These are phyloP conservation scores for Mesorhabditis sp. DNA, from an alignment of 2,888 invertebrate species.

Conservation along the genomic window DNA sequence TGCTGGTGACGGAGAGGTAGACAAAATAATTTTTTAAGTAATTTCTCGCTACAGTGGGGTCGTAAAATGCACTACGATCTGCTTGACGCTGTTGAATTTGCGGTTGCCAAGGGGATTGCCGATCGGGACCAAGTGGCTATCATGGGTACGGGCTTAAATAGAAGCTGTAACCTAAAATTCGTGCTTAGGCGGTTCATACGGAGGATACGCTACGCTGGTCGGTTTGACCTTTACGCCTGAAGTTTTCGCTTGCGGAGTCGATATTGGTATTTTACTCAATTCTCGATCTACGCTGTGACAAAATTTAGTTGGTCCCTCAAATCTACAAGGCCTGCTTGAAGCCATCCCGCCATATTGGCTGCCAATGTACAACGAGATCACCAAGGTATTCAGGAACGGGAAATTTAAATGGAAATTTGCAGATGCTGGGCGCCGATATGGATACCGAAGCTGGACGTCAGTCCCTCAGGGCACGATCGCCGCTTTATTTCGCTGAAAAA, in stretches of 20 bases:
- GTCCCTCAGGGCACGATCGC: conserved; percentile 51
- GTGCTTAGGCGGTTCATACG: conserved; percentile 43
- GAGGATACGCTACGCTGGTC: conserved; percentile 56
- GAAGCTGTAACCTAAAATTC: background rate
- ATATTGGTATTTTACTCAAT: conserved; percentile 24
- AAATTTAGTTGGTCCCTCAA: conserved; percentile 50
- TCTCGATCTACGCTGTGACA: too few relatives aligned
- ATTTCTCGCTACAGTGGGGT: conserved; percentile 39
- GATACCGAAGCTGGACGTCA: conserved; percentile 41
- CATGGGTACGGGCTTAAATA: conserved; percentile 29
- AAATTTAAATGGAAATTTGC: background rate
- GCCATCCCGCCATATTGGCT: conserved; percentile 57
- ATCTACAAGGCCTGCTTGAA: conserved; percentile 52
- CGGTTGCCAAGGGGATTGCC: conserved; percentile 47
- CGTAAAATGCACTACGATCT: conserved; percentile 57
- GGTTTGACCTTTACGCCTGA: conserved; percentile 57
- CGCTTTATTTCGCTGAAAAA: conserved; percentile 52
- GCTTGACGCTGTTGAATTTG: conserved; percentile 55
- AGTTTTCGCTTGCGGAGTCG: conserved; percentile 55
- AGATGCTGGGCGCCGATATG: conserved; percentile 44
- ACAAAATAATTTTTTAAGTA: background rate
- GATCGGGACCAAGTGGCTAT: conserved; percentile 42
- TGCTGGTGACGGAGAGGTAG: conserved; percentile 53
- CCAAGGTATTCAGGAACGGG: conserved; percentile 26
- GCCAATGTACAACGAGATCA: conserved; percentile 54